These are phyloP conservation scores for Phaethon lepturus DNA, from an alignment of 2,113 vertebrate species.

Conservation along the genomic window DNA sequence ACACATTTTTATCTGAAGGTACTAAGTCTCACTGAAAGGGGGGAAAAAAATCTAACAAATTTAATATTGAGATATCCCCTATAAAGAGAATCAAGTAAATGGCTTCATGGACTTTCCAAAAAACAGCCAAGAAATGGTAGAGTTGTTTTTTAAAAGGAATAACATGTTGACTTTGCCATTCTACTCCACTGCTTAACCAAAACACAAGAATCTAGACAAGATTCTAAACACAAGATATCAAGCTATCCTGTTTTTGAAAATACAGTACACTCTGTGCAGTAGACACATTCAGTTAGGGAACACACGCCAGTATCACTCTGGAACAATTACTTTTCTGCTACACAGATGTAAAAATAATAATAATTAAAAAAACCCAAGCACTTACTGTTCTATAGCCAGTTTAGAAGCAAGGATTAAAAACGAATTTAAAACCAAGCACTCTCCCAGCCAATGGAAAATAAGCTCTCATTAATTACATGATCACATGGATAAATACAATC, in stretches of 20 bases:
- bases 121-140: background rate
- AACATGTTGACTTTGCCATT: background rate
- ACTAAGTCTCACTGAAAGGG: background rate
- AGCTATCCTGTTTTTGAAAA: background rate
- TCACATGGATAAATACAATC: background rate
- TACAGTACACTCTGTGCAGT: fast-evolving
- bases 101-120: background rate
- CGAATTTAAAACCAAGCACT: background rate
- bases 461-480: background rate
- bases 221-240: background rate
- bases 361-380: background rate
- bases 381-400: background rate
- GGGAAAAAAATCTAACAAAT: background rate
- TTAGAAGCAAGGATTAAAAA: background rate
- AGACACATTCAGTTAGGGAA: background rate
- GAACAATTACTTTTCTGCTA: background rate
- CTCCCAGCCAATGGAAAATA: background rate
- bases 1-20: background rate
- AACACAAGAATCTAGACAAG: background rate
- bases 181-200: background rate
- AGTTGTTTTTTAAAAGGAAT: background rate
- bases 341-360: background rate
- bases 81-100: background rate
- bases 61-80: background rate
- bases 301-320: background rate